Conservation (phyloP, 2,888 invertebrate genomes). For the Drosophila fungiperda region DNA sequence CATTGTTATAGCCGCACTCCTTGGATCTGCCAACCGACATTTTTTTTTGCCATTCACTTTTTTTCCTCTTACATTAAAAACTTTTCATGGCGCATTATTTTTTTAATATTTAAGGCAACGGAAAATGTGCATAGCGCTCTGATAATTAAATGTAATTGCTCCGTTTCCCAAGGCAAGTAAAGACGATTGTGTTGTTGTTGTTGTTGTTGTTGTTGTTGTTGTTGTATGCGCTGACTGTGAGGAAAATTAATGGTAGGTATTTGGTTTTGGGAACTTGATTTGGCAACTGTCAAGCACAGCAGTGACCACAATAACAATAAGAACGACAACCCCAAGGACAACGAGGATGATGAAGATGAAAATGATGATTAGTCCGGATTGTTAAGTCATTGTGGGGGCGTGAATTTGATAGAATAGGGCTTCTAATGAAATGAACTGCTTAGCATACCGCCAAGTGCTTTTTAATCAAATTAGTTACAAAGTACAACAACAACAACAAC, state of each 20-base stretch:
- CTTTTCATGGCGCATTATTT: slow-evolving; percentile 48
- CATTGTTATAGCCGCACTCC: slow-evolving; percentile 18
- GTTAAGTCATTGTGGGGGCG: slow-evolving; percentile 36
- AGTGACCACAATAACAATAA: slow-evolving; percentile 5
- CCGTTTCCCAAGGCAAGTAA: slow-evolving; percentile 38
- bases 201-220: slow-evolving; percentile 7
- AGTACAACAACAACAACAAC: slow-evolving; percentile 21
- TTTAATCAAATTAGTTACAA: slow-evolving; percentile 50
- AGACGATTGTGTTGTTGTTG: slow-evolving; percentile 17
- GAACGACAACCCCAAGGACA: slow-evolving; percentile 3
- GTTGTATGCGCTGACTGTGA: slow-evolving; percentile 18
- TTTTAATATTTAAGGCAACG: slow-evolving; percentile 40
- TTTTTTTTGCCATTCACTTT: background rate
- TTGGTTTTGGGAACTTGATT: slow-evolving; percentile 51
- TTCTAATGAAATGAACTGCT: slow-evolving; percentile 43
- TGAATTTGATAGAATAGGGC: slow-evolving; percentile 44
- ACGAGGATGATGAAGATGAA: slow-evolving; percentile 28
- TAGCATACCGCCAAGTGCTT: slow-evolving; percentile 39
- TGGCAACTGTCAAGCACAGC: slow-evolving; percentile 49
- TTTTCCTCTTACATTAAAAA: slow-evolving; percentile 6
- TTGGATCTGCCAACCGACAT: slow-evolving; percentile 4
- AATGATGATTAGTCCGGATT: slow-evolving; percentile 24
- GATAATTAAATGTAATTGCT: slow-evolving; percentile 70
- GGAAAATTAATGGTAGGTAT: slow-evolving; percentile 49
- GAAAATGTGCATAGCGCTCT: slow-evolving; percentile 55